These are phyloP conservation scores for Esperia sulphurella DNA, from an alignment of 2,888 invertebrate genomes.

Conservation along the genomic window DNA sequence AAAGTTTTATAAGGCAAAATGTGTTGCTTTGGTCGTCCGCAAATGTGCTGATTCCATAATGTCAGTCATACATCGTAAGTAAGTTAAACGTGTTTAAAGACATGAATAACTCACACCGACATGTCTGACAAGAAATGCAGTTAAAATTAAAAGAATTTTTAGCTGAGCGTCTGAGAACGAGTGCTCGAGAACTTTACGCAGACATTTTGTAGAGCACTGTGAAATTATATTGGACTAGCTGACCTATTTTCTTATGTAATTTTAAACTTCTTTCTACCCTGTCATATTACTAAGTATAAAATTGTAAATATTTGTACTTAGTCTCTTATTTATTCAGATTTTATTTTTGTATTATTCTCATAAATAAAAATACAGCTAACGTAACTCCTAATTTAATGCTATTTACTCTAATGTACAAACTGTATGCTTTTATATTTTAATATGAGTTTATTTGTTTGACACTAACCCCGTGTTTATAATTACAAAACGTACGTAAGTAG, in stretches of 20 bases:
- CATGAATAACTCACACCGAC: slow-evolving; percentile 40
- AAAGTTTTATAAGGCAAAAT: slow-evolving; percentile 48
- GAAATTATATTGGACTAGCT: slow-evolving; percentile 1
- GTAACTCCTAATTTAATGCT: too few species aligned
- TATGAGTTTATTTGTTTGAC: too few species aligned
- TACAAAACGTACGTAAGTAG: too few species aligned
- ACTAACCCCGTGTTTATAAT: too few species aligned
- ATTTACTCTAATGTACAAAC: too few species aligned
- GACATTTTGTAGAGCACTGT: not conserved
- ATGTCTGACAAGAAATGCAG: slow-evolving; percentile 20
- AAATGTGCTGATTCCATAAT: slow-evolving; percentile 61
- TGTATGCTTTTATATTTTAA: too few species aligned
- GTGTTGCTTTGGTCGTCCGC: slow-evolving; percentile 31
- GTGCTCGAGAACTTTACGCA: not conserved
- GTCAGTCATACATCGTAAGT: slow-evolving; percentile 47
- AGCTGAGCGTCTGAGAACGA: slow-evolving; percentile 2
- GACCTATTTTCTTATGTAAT: not conserved
- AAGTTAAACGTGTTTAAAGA: slow-evolving; percentile 42
- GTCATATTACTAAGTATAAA: not conserved
- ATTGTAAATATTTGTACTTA: too few species aligned
- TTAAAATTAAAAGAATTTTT: slow-evolving; percentile 16
- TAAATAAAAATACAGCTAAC: too few species aligned
- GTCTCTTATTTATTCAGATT: too few species aligned
- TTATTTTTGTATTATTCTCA: too few species aligned
- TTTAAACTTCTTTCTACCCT: not conserved